Base-by-base conservation (phyloP, 2,113 vertebrate species). In the Mionectes macconnelli region DNA sequence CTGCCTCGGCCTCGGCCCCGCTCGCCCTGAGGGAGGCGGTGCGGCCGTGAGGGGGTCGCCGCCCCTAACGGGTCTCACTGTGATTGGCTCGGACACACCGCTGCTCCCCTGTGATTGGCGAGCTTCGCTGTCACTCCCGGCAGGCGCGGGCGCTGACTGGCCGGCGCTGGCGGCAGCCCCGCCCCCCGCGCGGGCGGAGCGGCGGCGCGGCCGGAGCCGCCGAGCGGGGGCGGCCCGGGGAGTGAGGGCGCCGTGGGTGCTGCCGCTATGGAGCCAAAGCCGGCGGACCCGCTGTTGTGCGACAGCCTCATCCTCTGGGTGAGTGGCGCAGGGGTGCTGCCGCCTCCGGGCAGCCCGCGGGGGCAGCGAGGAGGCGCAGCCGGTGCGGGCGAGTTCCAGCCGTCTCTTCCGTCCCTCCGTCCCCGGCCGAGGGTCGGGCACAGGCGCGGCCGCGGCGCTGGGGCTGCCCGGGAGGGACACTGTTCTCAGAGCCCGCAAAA, bases 231-330 rank as follows among this genome's bases (percentile, higher is more conserved):
- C 12, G 73, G 73, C 27, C 3, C 39, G 39, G 39, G 39, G 64
- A 49, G 66, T 7, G 64, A 20, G 20, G 49, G 56, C 9, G 14
- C 22, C 20, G 13, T 8, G 14, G 44, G 89, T n/a, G 25, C 89
- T 12, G 39, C 17, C 56, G 79, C 72, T 90, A 98, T 98, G 96
- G 96, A 94, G 90, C 82, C 49, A 95, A 98, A 97, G 9, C 74
- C 96, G 49, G 77, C 62, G 22, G 95, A 96, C 21, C 96, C 93
- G 52, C 88, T 52, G 80, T 97, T 98, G 33, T 98, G 98, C 45
- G 98, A 98, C 96, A 98, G 98, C 97, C 98, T 98, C 95, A 96
- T 98, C 86, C 97, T 98, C 72, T 98, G 98, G 98, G 98, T 98
- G 96, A 98, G 98, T 73, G 73, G 25, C 50, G 68, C 67, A 14